These are phyloP conservation scores for Capromys pilorides DNA, from an alignment of 2,797 vertebrate genomes.

Conservation along the genomic window DNA sequence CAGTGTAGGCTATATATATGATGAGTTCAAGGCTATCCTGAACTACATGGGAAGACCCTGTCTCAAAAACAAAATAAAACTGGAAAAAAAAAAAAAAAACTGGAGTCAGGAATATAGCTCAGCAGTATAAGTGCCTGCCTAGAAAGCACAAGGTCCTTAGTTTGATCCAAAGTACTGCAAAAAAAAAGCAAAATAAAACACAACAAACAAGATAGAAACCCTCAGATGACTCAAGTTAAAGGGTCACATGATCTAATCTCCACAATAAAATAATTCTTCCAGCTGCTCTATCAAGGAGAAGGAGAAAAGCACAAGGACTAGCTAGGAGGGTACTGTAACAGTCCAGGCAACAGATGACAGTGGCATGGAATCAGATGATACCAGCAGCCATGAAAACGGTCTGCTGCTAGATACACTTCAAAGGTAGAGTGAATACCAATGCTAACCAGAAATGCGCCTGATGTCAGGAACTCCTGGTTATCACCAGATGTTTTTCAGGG, in stretches of 20 bases:
- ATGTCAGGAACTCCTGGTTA: neutral
- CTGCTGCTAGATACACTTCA: slow-evolving; percentile 12
- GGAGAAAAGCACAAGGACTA: neutral
- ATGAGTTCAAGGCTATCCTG: neutral
- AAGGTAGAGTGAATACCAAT: neutral
- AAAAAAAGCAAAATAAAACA: no score
- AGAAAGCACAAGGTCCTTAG: no score
- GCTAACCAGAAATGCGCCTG: neutral
- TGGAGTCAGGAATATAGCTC: no score
- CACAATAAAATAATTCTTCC: neutral
- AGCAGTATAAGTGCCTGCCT: no score
- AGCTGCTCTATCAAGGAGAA: neutral
- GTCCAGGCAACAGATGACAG: neutral
- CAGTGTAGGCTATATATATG: neutral
- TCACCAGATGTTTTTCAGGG: neutral
- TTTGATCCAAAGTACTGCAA: no score
- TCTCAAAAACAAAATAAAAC: neutral
- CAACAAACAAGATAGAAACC: neutral
- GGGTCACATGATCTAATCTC: neutral
- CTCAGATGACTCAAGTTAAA: neutral
- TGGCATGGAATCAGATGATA: neutral
- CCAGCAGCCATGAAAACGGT: neutral
- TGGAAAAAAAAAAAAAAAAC: neutral
- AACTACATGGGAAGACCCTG: neutral
- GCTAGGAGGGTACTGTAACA: neutral